These are phyloP conservation scores for Parthenolecanium corni DNA, from an alignment of 2,888 invertebrate species.

Conservation along the genomic window DNA sequence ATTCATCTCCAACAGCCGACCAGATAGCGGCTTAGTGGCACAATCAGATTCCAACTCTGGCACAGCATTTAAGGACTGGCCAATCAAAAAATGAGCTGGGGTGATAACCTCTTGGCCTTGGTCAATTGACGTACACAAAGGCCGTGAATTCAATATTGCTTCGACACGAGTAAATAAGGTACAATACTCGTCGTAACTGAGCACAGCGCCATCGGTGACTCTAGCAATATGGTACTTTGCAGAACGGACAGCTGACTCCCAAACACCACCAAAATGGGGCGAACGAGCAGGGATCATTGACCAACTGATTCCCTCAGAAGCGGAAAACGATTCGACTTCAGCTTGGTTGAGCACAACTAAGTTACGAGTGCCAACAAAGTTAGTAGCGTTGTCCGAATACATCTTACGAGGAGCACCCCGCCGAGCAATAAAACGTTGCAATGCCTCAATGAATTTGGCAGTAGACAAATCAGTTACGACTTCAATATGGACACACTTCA, in stretches of 20 bases:
- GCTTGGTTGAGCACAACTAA: not conserved
- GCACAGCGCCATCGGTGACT: not conserved
- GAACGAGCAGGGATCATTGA: not conserved
- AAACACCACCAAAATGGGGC: conserved; percentile 1
- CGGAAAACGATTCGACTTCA: not conserved
- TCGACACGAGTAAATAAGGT: not conserved
- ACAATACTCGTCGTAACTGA: not conserved
- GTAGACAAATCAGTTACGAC: not conserved
- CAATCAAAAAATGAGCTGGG: not conserved
- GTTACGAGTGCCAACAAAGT: not conserved
- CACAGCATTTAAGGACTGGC: not conserved
- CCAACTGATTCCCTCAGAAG: not conserved
- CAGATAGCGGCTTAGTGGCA: conserved; percentile 12
- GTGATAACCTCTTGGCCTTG: not conserved
- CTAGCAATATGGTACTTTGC: not conserved
- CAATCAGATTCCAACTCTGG: not conserved
- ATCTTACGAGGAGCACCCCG: not conserved
- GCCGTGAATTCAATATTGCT: not conserved
- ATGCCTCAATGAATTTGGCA: not conserved
- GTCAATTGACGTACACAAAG: not conserved
- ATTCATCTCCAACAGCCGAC: not conserved
- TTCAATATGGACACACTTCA: not conserved
- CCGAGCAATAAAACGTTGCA: not conserved
- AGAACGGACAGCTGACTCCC: not conserved
- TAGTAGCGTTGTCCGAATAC: conserved; percentile 2